Conservation (phyloP, 2,888 invertebrate genomes). For the Lasioglossum lativentre region DNA sequence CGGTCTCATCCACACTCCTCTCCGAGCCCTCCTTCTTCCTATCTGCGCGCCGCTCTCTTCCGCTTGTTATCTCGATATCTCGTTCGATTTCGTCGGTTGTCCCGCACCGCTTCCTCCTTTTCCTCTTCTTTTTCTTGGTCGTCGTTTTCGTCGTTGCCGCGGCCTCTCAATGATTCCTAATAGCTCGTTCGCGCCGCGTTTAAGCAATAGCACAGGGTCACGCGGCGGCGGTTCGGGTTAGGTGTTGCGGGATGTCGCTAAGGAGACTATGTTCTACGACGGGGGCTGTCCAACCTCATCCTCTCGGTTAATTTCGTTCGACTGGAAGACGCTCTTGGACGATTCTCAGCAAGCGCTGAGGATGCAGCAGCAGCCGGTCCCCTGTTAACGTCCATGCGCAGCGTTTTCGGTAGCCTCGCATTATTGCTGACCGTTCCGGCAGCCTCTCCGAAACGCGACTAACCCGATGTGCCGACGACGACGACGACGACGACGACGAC, state of each 20-base stretch:
- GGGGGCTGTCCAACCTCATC: constrained; percentile 61
- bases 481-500: not conserved
- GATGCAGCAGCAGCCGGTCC: constrained; percentile 60
- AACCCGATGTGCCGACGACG: not conserved
- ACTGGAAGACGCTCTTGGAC: constrained; percentile 5
- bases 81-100: constrained; percentile 11
- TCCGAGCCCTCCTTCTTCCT: constrained; percentile 59
- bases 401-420: constrained; percentile 69
- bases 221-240: constrained; percentile 6
- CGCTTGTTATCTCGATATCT: constrained; percentile 28
- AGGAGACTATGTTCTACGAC: not conserved
- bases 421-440: constrained; percentile 62
- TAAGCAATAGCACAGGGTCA: constrained; percentile 11
- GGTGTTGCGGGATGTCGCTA: constrained; percentile 2
- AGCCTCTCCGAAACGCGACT: constrained; percentile 18
- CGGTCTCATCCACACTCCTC: constrained; percentile 80
- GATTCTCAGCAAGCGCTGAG: constrained; percentile 42
- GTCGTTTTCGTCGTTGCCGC: not conserved
- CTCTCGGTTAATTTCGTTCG: constrained; percentile 62
- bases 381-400: constrained; percentile 67
- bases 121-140: not conserved
- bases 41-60: constrained; percentile 49
- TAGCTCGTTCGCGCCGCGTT: not conserved
- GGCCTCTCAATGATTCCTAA: not conserved
- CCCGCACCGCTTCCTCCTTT: not conserved